Percentiles rank a stretch among this genome's conserved stretches.
phyloP scores from a whole-genome alignment of 1,140 invertebrate species.

The Stegodyphus dumicola region DNA sequence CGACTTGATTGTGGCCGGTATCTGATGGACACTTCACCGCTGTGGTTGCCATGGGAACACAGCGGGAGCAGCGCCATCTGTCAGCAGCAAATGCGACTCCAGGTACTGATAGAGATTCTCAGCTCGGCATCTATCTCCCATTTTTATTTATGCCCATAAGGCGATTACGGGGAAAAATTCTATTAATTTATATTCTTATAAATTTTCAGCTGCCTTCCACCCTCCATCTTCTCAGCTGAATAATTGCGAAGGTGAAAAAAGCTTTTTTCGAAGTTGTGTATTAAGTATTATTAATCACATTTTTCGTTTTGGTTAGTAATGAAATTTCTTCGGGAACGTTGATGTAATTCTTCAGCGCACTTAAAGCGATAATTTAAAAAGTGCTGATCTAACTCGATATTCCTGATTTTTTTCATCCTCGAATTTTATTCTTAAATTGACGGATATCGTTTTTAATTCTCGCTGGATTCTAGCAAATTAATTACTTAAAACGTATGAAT shows the following conservation, averaged over 20 bases:
- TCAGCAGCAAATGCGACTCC: neutral
- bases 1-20: neutral
- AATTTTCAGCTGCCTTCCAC: neutral
- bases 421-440: too few relatives aligned
- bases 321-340: too few relatives aligned
- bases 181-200: conserved; percentile 36
- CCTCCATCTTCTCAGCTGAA: neutral
- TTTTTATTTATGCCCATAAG: conserved; percentile 25
- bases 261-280: neutral
- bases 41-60: neutral
- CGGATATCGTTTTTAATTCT: too few relatives aligned
- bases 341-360: too few relatives aligned
- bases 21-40: neutral
- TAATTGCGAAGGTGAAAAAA: conserved; percentile 11
- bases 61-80: neutral
- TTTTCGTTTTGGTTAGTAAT: neutral
- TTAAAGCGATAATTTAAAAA: too few relatives aligned
- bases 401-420: too few relatives aligned
- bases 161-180: conserved; percentile 22
- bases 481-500: too few relatives aligned
- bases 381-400: too few relatives aligned
- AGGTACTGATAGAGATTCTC: neutral
- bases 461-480: too few relatives aligned
- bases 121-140: neutral
- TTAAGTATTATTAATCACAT: neutral